Conservation (phyloP, 2,797 vertebrate genomes). For the Danio choprae region DNA sequence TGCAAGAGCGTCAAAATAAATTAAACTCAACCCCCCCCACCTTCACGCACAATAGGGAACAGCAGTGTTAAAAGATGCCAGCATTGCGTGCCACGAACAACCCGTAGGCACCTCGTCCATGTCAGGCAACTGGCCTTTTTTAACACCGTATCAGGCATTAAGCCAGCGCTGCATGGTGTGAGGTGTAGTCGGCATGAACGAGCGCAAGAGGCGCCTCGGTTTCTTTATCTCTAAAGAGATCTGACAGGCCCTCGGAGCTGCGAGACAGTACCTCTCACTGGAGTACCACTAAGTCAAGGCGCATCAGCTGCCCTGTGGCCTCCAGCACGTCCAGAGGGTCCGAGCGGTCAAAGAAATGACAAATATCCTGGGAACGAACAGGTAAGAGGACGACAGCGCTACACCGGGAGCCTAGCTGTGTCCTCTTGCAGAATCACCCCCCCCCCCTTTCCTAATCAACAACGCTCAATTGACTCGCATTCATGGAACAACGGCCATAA, state of each 20-base stretch:
- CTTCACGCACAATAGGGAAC: background rate
- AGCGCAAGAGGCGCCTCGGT: slow-evolving; percentile 43
- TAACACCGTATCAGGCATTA: slow-evolving; percentile 24
- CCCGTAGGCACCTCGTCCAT: slow-evolving; percentile 47
- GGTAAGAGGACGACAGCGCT: slow-evolving; percentile 26
- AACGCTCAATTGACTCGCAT: slow-evolving; percentile 51
- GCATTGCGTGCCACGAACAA: background rate
- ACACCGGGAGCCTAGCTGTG: slow-evolving; percentile 23
- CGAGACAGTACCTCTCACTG: slow-evolving; percentile 36
- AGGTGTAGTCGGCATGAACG: slow-evolving; percentile 35
- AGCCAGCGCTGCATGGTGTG: slow-evolving; percentile 33
- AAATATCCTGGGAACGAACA: slow-evolving; percentile 19
- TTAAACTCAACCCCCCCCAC: background rate
- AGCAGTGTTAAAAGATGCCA: background rate
- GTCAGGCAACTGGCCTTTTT: slow-evolving; percentile 50
- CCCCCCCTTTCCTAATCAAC: slow-evolving; percentile 10
- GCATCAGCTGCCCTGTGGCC: slow-evolving; percentile 27
- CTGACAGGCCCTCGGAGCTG: slow-evolving; percentile 48
- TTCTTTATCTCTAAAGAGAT: slow-evolving; percentile 56
- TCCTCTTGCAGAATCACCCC: slow-evolving; percentile 30
- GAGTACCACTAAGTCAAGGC: slow-evolving; percentile 28
- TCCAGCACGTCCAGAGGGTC: slow-evolving; percentile 15
- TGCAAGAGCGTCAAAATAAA: background rate
- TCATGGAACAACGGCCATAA: slow-evolving; percentile 46
- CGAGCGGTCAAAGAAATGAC: slow-evolving; percentile 24